Evolutionary conservation across 2,113 vertebrate species (phyloP).

Genomic region (Calyptomena viridis): DNA sequence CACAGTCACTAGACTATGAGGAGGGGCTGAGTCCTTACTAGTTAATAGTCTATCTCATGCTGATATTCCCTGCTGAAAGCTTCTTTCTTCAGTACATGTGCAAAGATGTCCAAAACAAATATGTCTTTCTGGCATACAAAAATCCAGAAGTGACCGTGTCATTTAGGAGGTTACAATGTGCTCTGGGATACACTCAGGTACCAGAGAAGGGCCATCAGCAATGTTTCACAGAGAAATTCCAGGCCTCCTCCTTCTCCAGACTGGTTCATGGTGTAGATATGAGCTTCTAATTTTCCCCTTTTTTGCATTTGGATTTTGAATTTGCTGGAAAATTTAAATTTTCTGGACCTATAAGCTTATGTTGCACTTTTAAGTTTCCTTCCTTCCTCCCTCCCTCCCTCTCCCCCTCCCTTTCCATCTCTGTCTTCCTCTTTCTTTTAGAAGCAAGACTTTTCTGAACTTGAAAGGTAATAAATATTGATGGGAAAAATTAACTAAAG

Average conservation of each 20-base stretch:
- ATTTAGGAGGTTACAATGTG: background rate
- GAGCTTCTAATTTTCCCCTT: background rate
- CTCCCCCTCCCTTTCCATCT: too few relatives aligned
- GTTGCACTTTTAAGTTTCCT: background rate
- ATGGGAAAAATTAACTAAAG: background rate
- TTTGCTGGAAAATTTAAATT: background rate
- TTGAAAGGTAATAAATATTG: background rate
- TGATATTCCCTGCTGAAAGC: background rate
- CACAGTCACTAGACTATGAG: background rate
- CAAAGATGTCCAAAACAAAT: background rate
- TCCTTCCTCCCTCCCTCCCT: too few relatives aligned
- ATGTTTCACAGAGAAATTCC: background rate
- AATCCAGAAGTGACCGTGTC: background rate
- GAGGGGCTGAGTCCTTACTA: background rate
- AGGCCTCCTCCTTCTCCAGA: background rate
- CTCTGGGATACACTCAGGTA: background rate
- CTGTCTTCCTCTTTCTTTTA: background rate
- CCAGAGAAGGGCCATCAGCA: background rate
- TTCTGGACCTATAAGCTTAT: background rate
- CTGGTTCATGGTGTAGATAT: background rate
- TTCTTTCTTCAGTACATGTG: background rate
- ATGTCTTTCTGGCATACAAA: background rate
- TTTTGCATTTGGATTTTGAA: background rate
- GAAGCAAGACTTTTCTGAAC: background rate
- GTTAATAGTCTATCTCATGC: background rate